These are phyloP conservation scores for Serranus cabrilla DNA, from an alignment of 2,797 vertebrate genomes.

Conservation along the genomic window DNA sequence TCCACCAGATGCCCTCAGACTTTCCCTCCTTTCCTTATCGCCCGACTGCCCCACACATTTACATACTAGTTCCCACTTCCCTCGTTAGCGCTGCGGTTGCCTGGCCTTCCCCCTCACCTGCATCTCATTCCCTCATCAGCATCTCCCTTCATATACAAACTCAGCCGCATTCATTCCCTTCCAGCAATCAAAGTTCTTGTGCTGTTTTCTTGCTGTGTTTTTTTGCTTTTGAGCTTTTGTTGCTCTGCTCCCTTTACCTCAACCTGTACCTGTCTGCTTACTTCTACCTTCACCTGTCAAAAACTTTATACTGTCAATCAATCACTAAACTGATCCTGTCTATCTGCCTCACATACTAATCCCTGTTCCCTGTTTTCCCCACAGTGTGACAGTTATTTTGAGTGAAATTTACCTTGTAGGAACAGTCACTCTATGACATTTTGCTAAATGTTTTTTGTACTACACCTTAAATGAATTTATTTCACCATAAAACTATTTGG, in stretches of 20 bases:
- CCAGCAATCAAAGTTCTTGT: background rate
- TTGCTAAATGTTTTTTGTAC: constrained; percentile 82
- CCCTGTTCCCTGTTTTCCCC: no score
- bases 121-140: background rate
- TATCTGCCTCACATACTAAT: background rate
- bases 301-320: background rate
- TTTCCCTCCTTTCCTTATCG: background rate
- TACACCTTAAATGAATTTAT: constrained; percentile 61
- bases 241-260: background rate
- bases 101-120: background rate
- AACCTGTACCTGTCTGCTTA: no score
- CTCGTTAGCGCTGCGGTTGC: background rate
- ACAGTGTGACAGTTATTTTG: no score
- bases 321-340: background rate
- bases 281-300: background rate
- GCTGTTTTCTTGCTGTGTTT: background rate
- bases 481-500: constrained; percentile 77
- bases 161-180: background rate
- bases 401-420: no score
- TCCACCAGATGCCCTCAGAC: no score
- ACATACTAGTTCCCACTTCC: background rate
- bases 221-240: background rate
- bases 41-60: background rate
- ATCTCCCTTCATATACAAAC: background rate
- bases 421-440: constrained; percentile 74